phyloP scores from a whole-genome alignment of 2,888 invertebrate species.

The Trachelus iudaicus region DNA sequence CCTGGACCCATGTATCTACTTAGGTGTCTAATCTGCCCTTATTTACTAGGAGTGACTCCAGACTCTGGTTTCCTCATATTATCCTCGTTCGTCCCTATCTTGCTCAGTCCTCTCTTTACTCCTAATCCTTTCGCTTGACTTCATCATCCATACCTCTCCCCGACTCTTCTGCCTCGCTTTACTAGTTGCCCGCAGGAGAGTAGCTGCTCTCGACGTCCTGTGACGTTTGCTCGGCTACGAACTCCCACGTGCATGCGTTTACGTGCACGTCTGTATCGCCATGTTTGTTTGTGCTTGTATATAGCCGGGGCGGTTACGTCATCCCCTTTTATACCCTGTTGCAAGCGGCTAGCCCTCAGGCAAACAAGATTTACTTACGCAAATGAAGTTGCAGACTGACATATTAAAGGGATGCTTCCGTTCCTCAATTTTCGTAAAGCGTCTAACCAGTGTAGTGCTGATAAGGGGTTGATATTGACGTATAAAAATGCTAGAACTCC shows the following conservation, averaged over 20 bases:
- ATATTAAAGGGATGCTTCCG: conserved; percentile 20
- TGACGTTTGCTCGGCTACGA: background rate
- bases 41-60: background rate
- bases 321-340: background rate
- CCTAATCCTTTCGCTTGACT: background rate
- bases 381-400: conserved; percentile 22
- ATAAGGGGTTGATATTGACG: background rate
- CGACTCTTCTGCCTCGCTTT: background rate
- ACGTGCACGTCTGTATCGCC: background rate
- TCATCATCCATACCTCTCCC: background rate
- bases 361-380: conserved; percentile 25
- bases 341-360: conserved; percentile 16
- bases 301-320: background rate
- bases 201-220: background rate
- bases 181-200: background rate
- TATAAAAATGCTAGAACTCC: background rate
- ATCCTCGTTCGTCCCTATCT: background rate
- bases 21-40: background rate
- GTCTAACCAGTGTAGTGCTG: background rate
- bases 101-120: background rate
- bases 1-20: background rate
- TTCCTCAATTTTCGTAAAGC: background rate
- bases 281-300: background rate
- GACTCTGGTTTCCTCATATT: background rate
- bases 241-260: background rate